Percentiles rank a stretch among this genome's conserved stretches.
These are phyloP conservation scores for Syrista parreyssii DNA, from an alignment of 2,888 invertebrate species.

Conservation along the genomic window DNA sequence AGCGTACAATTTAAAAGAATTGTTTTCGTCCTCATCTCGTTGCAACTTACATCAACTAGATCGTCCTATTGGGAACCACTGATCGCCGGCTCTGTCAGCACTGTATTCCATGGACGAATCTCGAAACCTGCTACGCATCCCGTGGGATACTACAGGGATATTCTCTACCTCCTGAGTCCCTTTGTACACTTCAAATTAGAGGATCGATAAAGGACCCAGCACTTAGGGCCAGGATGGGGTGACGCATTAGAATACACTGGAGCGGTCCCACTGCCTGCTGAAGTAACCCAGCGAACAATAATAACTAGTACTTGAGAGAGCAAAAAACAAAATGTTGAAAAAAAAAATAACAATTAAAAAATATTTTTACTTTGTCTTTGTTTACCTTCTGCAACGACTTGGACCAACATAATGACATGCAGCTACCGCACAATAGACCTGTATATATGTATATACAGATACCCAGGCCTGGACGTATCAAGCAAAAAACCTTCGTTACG, in stretches of 20 bases:
- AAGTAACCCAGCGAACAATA: not conserved
- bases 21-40: not conserved
- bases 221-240: not conserved
- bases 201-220: not conserved
- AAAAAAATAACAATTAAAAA: not conserved
- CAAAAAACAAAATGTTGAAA: not conserved
- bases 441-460: not conserved
- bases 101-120: slow-evolving; percentile 11
- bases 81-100: not conserved
- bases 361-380: not conserved
- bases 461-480: not conserved
- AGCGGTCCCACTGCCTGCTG: not conserved
- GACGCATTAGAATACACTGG: not conserved
- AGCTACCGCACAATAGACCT: not conserved
- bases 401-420: not conserved
- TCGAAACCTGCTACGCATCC: slow-evolving; percentile 9
- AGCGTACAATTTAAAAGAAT: not conserved
- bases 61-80: not conserved
- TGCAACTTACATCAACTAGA: not conserved
- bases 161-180: not conserved
- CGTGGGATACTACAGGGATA: not conserved
- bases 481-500: not conserved
- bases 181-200: not conserved
- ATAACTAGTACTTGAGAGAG: not conserved
- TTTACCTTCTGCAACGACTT: not conserved